phyloP scores from a whole-genome alignment of 2,797 vertebrate genomes.

The Oryzias sinensis region DNA sequence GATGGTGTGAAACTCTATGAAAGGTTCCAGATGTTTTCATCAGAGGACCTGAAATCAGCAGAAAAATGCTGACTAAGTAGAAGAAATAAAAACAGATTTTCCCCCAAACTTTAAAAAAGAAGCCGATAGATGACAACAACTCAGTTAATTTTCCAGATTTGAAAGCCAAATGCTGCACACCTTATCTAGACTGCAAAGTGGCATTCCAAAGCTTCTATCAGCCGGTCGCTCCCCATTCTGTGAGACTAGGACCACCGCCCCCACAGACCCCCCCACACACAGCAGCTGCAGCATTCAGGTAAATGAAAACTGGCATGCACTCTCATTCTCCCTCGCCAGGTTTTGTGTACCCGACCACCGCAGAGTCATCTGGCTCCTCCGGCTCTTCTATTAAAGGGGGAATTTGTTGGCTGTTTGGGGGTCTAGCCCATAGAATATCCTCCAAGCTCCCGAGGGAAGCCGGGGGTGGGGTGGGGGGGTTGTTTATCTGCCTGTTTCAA shows the following conservation, averaged over 20 bases:
- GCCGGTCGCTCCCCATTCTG: constrained; percentile 25
- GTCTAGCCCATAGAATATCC: constrained; percentile 62
- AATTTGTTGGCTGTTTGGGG: constrained; percentile 56
- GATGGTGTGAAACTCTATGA: no score
- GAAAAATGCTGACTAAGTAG: constrained; percentile 2
- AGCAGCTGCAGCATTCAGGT: constrained; percentile 53
- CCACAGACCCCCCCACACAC: constrained; percentile 36
- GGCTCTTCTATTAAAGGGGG: constrained; percentile 63
- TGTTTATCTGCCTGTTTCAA: constrained; percentile 72
- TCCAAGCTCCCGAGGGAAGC: constrained; percentile 53
- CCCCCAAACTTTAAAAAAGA: neutral
- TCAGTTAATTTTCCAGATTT: constrained; percentile 19
- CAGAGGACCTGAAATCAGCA: neutral
- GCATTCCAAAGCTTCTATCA: constrained; percentile 36
- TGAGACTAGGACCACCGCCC: constrained; percentile 41
- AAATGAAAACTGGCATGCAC: constrained; percentile 72
- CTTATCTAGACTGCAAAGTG: constrained; percentile 46
- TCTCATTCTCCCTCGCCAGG: constrained; percentile 59
- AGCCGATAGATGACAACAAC: neutral
- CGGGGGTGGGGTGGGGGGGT: constrained; percentile 18
- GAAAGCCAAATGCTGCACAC: constrained; percentile 13
- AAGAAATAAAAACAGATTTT: no score
- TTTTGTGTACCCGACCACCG: constrained; percentile 51
- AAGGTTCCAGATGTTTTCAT: neutral
- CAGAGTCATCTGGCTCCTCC: constrained; percentile 52